phyloP scores from a whole-genome alignment of 2,113 vertebrate genomes.

The Sarotherodon lohbergeri region DNA sequence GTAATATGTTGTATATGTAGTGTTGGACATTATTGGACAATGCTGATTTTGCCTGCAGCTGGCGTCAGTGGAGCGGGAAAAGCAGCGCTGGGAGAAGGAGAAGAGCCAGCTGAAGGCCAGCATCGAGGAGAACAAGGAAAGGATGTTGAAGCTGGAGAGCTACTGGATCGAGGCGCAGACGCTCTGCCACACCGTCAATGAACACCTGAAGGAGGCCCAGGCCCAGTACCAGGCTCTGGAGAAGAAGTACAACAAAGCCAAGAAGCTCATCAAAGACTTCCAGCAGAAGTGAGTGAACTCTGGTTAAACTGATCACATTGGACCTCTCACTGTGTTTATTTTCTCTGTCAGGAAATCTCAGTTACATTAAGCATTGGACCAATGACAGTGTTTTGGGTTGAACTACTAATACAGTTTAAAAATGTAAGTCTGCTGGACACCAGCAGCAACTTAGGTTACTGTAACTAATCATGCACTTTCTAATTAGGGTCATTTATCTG shows the following conservation, averaged over 20 bases:
- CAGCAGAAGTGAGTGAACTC: constrained; percentile 89
- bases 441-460: neutral
- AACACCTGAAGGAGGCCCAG: constrained; percentile 97
- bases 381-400: neutral
- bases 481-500: neutral
- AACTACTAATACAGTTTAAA: neutral
- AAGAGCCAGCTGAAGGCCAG: constrained; percentile 93
- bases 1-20: neutral
- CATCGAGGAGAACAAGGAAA: constrained; percentile 97
- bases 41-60: constrained; percentile 68
- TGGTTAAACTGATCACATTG: neutral
- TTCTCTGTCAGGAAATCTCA: neutral
- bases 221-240: constrained; percentile 94
- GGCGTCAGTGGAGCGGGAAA: constrained; percentile 90
- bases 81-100: constrained; percentile 94
- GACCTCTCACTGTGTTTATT: neutral
- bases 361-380: neutral
- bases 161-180: constrained; percentile 99
- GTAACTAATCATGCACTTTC: neutral
- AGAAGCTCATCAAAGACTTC: constrained; percentile 98
- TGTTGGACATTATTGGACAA: neutral
- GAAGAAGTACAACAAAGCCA: constrained; percentile 99
- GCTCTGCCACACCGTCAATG: constrained; percentile 93
- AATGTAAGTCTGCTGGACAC: neutral
- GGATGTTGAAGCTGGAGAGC: constrained; percentile 95